Conservation (phyloP, 2,113 vertebrate genomes). For the Puffinus mauretanicus region DNA sequence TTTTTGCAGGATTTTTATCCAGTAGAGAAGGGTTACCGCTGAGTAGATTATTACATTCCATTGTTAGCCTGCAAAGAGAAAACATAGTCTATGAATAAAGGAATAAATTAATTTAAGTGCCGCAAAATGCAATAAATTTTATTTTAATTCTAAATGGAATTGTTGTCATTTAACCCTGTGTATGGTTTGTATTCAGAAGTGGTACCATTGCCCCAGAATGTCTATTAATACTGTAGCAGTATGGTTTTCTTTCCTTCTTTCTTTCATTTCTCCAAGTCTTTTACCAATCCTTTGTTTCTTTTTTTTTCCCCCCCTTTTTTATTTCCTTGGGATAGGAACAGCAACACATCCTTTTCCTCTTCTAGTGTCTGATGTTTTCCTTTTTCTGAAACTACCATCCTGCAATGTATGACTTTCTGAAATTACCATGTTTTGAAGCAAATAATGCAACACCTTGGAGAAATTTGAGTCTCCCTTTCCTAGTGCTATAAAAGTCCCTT, state of each 20-base stretch:
- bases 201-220: background rate
- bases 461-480: background rate
- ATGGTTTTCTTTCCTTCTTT: background rate
- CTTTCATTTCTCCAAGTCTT: background rate
- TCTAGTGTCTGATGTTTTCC: background rate
- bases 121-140: background rate
- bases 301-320: background rate
- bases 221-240: background rate
- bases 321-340: background rate
- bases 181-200: background rate
- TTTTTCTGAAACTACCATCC: background rate
- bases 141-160: conserved; percentile 34
- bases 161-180: conserved; percentile 15
- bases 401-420: background rate
- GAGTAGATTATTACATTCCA: background rate
- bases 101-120: conserved; percentile 26
- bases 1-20: conserved; percentile 33
- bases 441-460: background rate
- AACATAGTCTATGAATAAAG: conserved; percentile 27
- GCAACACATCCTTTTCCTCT: background rate
- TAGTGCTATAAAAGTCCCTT: background rate
- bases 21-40: background rate
- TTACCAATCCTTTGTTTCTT: background rate
- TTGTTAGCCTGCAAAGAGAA: conserved; percentile 21
- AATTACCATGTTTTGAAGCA: conserved; percentile 23